Evolutionary conservation across 2,113 vertebrate genomes (phyloP), one percentile per base, ranked within the genome.

Genomic region (Chloropsis hardwickii): DNA sequence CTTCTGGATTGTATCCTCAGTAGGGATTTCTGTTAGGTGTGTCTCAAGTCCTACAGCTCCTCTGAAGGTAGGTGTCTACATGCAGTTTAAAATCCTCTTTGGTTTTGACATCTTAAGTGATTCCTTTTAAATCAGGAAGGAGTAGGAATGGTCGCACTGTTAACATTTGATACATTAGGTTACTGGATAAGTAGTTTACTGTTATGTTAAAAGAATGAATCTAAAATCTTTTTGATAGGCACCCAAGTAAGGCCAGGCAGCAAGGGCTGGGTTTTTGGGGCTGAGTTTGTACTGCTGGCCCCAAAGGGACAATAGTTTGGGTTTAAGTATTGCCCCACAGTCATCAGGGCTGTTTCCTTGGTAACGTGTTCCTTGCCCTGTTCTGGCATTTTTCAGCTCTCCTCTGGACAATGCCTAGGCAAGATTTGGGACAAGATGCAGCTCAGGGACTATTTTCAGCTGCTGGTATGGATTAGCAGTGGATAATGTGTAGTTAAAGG

Each of bases 271-370:
- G 5, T 73, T 2, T 48, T 47, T 44, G 47, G 14, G 29, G 21
- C 27, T 74, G 9, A 20, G 2, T 91, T 37, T 78, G 12, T 56
- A 3, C 25, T 69, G 1, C 14, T 33, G 28, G 5, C 18, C 31
- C 84, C 28, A 40, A 77, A 73, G 33, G 15, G 10, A 47, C 61
- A 31, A 7, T 28, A 74, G 25, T 42, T 82, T 5, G 10, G 66
- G 17, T 20, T 73, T 66, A 39, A 60, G 15, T 47, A 25, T 42
- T 35, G 27, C 27, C 13, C 16, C 9, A 4, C 24, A 31, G 17
- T 42, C 35, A 29, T 54, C 1, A 1, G 21, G 18, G 8, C 4
- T 13, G 5, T 71, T 81, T n/a, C 2, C 0, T 17, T 5, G 5
- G 39, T 65, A 61, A 28, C 0, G 0, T 8, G 14, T 66, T 92